Base-by-base conservation (phyloP, 2,113 vertebrate species). In the Columba janthina region DNA sequence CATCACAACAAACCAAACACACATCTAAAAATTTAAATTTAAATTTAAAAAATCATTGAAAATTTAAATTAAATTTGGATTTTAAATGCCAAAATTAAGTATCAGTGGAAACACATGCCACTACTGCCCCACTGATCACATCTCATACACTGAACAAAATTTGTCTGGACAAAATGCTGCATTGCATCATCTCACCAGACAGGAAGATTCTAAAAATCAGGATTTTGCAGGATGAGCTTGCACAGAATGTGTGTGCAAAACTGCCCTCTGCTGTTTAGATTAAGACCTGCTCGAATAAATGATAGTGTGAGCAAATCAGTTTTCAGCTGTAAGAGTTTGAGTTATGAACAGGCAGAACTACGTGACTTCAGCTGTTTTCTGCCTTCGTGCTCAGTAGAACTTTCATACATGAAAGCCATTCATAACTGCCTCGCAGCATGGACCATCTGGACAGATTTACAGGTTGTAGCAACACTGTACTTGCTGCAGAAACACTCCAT, bases 231-330 rank as follows among this genome's bases (percentile, higher is more conserved):
- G 32, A 67, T 16, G 44, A 92, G 61, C 5, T 57, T 50, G 60
- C 76, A 90, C 48, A 81, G 66, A 80, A 90, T 2, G 1, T 7
- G n/a, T 25, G 94, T 75, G 54, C 96, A 82, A 48, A 88, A 57
- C 92, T 90, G 96, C 96, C 96, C 96, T 90, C 96, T 97, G 93
- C 94, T 93, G 96, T 93, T 96, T 12, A 78, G 32, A 69, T 40
- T 20, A 22, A 86, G 73, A 78, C 36, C 17, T 82, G 69, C 61
- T 69, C 70, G 81, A 86, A 48, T 24, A 48, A 71, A 65, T 1
- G 14, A n/a, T 0, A 6, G 5, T 0, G 6, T 16, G 32, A 74
- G 44, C 25, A 56, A 82, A 70, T 38, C 10, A 1, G 9, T 26
- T 74, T 70, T 67, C 15, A 89, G 32, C 10, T 46, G 4, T 14